A percentile compares a stretch with the other conserved stretches of the same genome.
Evolutionary conservation across 1,140 invertebrate genomes (phyloP).

Genomic region (Drosophila virilis): DNA sequence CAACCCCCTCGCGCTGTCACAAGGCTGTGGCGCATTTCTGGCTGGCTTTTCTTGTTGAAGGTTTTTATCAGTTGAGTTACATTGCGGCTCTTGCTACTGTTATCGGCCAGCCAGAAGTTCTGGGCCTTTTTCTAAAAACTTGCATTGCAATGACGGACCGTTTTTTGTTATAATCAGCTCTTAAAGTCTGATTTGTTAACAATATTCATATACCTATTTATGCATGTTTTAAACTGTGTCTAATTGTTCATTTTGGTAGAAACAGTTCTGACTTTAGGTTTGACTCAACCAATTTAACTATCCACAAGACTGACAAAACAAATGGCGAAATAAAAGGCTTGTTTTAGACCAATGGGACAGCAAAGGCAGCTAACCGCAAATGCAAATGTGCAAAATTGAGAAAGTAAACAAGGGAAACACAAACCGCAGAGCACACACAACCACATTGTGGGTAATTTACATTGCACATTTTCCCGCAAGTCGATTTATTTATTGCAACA

Average conservation of each 20-base stretch:
- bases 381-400: conserved; percentile 63
- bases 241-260: not conserved
- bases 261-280: not conserved
- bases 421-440: conserved; percentile 30
- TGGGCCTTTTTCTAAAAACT: not conserved
- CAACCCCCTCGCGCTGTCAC: conserved; percentile 5
- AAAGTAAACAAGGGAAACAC: conserved; percentile 16
- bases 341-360: conserved; percentile 39
- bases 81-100: conserved; percentile 17
- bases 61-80: conserved; percentile 43
- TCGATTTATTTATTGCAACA: conserved; percentile 23
- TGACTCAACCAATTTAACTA: conserved; percentile 1
- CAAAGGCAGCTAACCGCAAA: conserved; percentile 55
- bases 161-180: not conserved
- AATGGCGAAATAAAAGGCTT: conserved; percentile 50
- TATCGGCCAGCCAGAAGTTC: conserved; percentile 19
- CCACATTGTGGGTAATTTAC: conserved; percentile 6
- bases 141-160: conserved; percentile 11
- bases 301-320: conserved; percentile 18
- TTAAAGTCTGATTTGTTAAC: too few species aligned
- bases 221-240: too few species aligned
- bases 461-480: conserved; percentile 33
- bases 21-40: conserved; percentile 22
- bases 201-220: too few species aligned
- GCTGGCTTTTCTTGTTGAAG: conserved; percentile 12